Base-by-base conservation (phyloP, 2,797 vertebrate genomes). In the Rhinophrynus dorsalis region DNA sequence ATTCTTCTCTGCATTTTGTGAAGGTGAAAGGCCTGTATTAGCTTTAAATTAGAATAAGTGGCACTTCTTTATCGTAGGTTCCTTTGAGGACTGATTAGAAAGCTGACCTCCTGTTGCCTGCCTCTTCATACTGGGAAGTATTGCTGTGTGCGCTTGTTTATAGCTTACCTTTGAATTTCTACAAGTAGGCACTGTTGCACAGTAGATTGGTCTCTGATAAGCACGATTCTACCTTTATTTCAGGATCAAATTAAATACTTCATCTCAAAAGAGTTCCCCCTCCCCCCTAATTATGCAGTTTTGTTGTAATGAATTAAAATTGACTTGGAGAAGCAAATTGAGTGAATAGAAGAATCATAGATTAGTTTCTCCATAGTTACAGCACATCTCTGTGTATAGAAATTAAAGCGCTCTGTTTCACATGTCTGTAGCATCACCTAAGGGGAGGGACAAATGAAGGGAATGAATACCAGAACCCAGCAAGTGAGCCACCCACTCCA, bases 31-130 rank as follows among this genome's bases (percentile, higher is more conserved):
- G 85, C 87, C 77, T 76, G 72, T 76, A 81, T 88, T 86, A 84
- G 86, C 84, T 87, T 88, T 90, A 89, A 88, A 89, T 88, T 90
- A 88, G 83, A 83, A 10, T 86, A 90, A 91, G 88, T 90, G 85
- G 83, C 87, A 88, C 85, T 91, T 89, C 78, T 84, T 75, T 86
- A 79, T 87, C 85, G 76, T 83, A 83, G 75, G 79, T 83, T 88
- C 87, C 85, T 90, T 84, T 81, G 87, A 90, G 88, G 83, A 83
- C 82, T 85, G 87, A 90, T 90, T 86, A 86, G 85, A 88, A 84
- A 75, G 72, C 74, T 81, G 78, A 76, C 83, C 83, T 83, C 88
- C 86, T 64, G 80, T 83, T 68, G 85, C 77, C 82, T 77, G 78
- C 78, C 78, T 79, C 82, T 85, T 85, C 86, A 76, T 77, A 74